A percentile compares a stretch with the other conserved stretches of the same genome.
These are phyloP conservation scores for Agrenia bidenticulata DNA, from an alignment of 2,888 invertebrate species.

Conservation along the genomic window DNA sequence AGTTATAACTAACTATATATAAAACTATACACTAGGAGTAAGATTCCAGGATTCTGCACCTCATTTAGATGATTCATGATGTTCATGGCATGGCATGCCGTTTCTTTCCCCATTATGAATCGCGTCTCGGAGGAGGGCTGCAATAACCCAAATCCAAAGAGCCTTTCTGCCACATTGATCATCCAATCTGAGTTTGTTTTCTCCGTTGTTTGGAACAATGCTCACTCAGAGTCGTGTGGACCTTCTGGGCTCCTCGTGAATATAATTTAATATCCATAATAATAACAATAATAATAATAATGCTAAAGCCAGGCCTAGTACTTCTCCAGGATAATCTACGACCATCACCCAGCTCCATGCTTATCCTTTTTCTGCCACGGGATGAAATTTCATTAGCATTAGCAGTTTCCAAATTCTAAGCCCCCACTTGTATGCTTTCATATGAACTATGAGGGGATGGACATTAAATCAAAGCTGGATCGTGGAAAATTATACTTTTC, in stretches of 20 bases:
- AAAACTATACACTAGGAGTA: too few relatives aligned
- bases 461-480: neutral
- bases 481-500: neutral
- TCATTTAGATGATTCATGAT: conserved; percentile 46
- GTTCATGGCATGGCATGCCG: conserved; percentile 8
- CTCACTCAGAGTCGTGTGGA: neutral
- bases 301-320: neutral
- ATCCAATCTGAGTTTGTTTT: conserved; percentile 15
- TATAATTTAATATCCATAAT: conserved; percentile 23
- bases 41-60: conserved; percentile 20
- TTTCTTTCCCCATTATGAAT: conserved; percentile 18
- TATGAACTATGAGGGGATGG: neutral
- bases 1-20: neutral
- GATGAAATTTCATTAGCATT: neutral
- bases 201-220: conserved; percentile 1
- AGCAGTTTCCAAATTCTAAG: neutral
- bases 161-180: conserved; percentile 36
- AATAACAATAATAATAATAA: conserved; percentile 17
- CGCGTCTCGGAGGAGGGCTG: conserved; percentile 16
- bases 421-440: neutral
- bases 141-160: conserved; percentile 27
- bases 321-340: neutral
- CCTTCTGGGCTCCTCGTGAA: conserved; percentile 1
- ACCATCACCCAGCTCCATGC: neutral
- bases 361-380: neutral